Evolutionary conservation across 1,140 invertebrate species (phyloP).

Genomic region (Holotrichia oblita): DNA sequence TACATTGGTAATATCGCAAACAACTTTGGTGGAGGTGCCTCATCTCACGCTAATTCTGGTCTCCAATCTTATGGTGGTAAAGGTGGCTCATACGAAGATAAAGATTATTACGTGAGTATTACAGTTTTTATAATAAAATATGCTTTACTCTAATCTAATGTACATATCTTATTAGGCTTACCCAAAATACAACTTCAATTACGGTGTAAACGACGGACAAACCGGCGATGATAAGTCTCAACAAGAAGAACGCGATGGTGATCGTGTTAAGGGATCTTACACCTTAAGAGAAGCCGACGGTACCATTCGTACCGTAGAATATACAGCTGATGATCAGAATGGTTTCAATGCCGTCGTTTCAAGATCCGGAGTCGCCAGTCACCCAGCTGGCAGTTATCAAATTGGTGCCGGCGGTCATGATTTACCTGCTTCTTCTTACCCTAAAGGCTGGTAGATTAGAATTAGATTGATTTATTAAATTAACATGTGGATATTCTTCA

Average conservation of each 20-base stretch:
- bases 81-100: not conserved
- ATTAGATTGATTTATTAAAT: no score
- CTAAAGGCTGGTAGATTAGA: no score
- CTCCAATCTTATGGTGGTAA: not conserved
- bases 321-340: constrained; percentile 55
- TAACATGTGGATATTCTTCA: no score
- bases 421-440: no score
- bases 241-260: constrained; percentile 64
- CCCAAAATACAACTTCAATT: constrained; percentile 64
- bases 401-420: not conserved
- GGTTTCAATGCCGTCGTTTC: constrained; percentile 50
- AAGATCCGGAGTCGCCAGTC: constrained; percentile 53
- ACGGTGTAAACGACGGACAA: constrained; percentile 64
- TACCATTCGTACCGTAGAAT: constrained; percentile 59
- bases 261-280: constrained; percentile 62
- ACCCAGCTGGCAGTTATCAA: constrained; percentile 1
- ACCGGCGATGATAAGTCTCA: constrained; percentile 65
- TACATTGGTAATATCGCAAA: constrained; percentile 21
- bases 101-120: not conserved
- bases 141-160: no score
- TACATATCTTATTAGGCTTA: constrained; percentile 52
- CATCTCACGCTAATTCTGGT: not conserved
- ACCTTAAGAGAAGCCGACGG: constrained; percentile 61
- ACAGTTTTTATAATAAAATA: not conserved
- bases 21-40: not conserved